Percentiles rank a stretch among this genome's conserved stretches.
phyloP scores from a whole-genome alignment of 2,113 vertebrate genomes.

The Martes martes region DNA sequence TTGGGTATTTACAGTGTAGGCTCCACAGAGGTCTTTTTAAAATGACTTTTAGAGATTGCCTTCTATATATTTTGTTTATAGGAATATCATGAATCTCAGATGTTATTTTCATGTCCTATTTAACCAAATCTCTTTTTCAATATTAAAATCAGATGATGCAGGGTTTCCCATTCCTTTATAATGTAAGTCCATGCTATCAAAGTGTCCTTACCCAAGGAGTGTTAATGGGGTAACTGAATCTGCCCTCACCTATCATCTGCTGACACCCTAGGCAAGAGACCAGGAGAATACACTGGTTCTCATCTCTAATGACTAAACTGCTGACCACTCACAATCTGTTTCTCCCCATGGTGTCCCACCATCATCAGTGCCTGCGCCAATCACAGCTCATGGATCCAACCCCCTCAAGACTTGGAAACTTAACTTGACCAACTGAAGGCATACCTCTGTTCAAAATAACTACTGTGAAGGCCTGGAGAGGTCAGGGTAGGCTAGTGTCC shows the following conservation, averaged over 20 bases:
- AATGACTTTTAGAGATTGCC: conserved; percentile 21
- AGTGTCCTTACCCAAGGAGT: background rate
- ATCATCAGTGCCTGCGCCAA: accelerated
- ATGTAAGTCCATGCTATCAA: background rate
- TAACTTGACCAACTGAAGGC: background rate
- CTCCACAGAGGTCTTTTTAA: conserved; percentile 49
- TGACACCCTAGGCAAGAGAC: background rate
- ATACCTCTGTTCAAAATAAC: background rate
- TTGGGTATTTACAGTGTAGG: conserved; percentile 63
- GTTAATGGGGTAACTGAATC: background rate
- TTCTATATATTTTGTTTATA: conserved; percentile 34
- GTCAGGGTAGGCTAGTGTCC: accelerated
- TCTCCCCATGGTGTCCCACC: background rate
- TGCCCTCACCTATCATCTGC: background rate
- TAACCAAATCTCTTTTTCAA: background rate
- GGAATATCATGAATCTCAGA: background rate
- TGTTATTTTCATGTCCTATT: background rate
- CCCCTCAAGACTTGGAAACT: background rate
- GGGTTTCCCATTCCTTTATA: background rate
- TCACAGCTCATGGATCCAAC: background rate
- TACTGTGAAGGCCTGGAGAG: background rate
- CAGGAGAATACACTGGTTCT: background rate
- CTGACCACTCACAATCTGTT: background rate
- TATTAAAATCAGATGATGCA: background rate
- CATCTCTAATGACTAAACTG: accelerated